Evolutionary conservation across 2,888 invertebrate genomes (phyloP).

Genomic region (Monopis laevigella): DNA sequence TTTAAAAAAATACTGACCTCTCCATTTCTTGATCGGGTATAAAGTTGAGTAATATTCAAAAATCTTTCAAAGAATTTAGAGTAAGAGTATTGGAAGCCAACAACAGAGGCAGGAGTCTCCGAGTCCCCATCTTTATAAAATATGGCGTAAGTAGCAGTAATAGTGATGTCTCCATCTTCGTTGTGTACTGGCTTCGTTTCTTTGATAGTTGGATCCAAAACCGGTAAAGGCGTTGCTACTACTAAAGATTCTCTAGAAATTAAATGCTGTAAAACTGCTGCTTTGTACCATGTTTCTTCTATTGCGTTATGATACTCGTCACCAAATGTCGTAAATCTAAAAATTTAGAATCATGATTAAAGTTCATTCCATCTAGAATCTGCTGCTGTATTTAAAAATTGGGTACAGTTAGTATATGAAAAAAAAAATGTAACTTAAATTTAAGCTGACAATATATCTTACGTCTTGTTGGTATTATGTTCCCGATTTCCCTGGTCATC

Average conservation of each 20-base stretch:
- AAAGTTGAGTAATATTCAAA: constrained; percentile 61
- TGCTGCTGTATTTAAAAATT: too few relatives aligned
- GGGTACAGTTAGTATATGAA: too few relatives aligned
- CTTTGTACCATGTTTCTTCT: constrained; percentile 92
- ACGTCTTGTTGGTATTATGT: constrained; percentile 38
- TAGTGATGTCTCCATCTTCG: constrained; percentile 65
- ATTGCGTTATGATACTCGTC: constrained; percentile 79
- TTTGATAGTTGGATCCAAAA: constrained; percentile 42
- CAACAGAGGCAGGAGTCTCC: constrained; percentile 87
- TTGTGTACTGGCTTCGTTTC: constrained; percentile 39
- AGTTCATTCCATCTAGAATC: too few relatives aligned
- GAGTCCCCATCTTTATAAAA: constrained; percentile 80
- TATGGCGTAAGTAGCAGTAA: constrained; percentile 86
- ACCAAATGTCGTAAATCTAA: constrained; percentile 81
- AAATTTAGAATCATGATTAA: too few relatives aligned
- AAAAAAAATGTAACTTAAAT: too few relatives aligned
- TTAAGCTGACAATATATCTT: constrained; percentile 25
- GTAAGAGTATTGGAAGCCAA: constrained; percentile 87
- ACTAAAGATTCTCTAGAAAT: constrained; percentile 81
- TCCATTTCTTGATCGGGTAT: not conserved
- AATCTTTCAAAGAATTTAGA: constrained; percentile 74
- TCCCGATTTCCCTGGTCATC: constrained; percentile 37
- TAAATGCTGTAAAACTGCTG: constrained; percentile 86
- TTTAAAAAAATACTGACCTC: constrained; percentile 2
- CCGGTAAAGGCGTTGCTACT: constrained; percentile 75